A percentile compares a stretch with the other conserved stretches of the same genome.
Conservation (phyloP, 2,113 vertebrate genomes). For the Amblyopsis rosae region DNA sequence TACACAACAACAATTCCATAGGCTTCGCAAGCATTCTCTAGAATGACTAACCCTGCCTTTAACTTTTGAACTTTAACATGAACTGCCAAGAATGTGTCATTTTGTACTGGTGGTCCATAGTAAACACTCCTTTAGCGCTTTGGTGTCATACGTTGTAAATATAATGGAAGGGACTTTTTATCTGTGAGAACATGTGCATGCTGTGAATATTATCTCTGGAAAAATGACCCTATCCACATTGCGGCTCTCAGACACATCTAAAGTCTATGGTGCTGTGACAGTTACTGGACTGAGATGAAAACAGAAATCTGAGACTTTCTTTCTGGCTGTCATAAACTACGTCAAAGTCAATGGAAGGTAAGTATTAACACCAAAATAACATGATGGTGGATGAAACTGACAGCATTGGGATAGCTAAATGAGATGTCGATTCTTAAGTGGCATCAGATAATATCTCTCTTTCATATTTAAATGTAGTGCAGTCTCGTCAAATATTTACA, state of each 20-base stretch:
- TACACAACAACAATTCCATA: no score
- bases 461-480: neutral
- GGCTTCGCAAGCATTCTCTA: no score
- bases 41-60: no score
- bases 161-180: slow-evolving; percentile 45
- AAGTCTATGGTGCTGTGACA: slow-evolving; percentile 12
- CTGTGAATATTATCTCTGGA: slow-evolving; percentile 38
- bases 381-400: slow-evolving; percentile 32
- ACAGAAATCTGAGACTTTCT: slow-evolving; percentile 48
- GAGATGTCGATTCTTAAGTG: slow-evolving; percentile 15
- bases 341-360: slow-evolving; percentile 44
- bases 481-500: slow-evolving; percentile 52
- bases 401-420: slow-evolving; percentile 22
- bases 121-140: no score
- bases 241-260: slow-evolving; percentile 48
- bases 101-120: no score
- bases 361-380: slow-evolving; percentile 37
- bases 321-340: slow-evolving; percentile 48
- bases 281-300: slow-evolving; percentile 52
- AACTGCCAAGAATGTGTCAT: no score
- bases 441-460: slow-evolving; percentile 1
- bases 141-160: slow-evolving; percentile 41
- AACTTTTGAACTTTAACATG: no score
- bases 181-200: slow-evolving; percentile 43
- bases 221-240: slow-evolving; percentile 23